phyloP scores from a whole-genome alignment of 2,888 invertebrate genomes.

The Thereva nobilitata region DNA sequence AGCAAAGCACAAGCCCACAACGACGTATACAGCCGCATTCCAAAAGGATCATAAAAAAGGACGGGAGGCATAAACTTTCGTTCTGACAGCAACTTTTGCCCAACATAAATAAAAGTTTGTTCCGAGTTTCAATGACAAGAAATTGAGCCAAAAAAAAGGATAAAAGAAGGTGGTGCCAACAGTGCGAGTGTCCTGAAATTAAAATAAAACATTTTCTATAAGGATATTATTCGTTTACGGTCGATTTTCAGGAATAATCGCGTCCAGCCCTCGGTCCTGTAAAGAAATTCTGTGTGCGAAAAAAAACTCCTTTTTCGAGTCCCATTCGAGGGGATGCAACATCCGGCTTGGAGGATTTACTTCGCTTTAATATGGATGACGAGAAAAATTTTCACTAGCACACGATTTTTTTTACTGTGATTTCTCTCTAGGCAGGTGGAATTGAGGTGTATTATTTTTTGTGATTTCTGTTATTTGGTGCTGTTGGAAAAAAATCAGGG shows the following conservation, averaged over 20 bases:
- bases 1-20: neutral
- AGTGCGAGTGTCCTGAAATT: neutral
- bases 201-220: neutral
- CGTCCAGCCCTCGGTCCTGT: conserved; percentile 19
- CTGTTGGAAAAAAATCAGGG: neutral
- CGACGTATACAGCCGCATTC: conserved; percentile 31
- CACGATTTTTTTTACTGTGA: conserved; percentile 5
- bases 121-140: conserved; percentile 56
- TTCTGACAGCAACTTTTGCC: conserved; percentile 52
- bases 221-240: neutral
- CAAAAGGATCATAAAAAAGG: conserved; percentile 43
- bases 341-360: conserved; percentile 33
- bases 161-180: conserved; percentile 31
- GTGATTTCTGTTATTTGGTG: too few relatives aligned
- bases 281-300: conserved; percentile 21
- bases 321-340: conserved; percentile 36
- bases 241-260: conserved; percentile 7
- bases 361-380: conserved; percentile 28
- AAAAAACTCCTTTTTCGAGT: conserved; percentile 20
- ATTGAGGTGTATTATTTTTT: too few relatives aligned
- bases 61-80: conserved; percentile 52
- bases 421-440: neutral
- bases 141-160: conserved; percentile 48
- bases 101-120: conserved; percentile 59
- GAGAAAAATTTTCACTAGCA: conserved; percentile 15